These are phyloP conservation scores for Gephyroberyx darwinii DNA, from an alignment of 2,797 vertebrate genomes.

Conservation along the genomic window DNA sequence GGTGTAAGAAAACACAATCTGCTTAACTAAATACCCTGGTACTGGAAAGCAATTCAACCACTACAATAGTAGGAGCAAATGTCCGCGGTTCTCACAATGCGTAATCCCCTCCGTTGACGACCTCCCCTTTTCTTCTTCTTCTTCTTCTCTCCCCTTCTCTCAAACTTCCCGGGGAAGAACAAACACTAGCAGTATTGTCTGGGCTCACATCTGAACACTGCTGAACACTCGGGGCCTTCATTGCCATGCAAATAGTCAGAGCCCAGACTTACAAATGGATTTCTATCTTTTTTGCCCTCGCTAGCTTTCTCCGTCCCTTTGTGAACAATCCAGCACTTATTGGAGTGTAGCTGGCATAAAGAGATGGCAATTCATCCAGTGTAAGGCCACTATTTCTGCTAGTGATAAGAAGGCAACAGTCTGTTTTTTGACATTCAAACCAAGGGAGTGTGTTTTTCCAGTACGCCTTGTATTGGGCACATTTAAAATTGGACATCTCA, in stretches of 20 bases:
- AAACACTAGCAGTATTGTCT: conserved; percentile 95
- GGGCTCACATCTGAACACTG: conserved; percentile 80
- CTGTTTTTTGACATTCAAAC: conserved; percentile 80
- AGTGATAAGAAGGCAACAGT: conserved; percentile 70
- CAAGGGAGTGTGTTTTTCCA: conserved; percentile 66
- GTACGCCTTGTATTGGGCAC: conserved; percentile 62
- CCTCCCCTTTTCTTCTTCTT: conserved; percentile 68
- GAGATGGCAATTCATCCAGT: conserved; percentile 78
- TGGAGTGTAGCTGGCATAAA: conserved; percentile 65
- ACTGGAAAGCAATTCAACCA: conserved; percentile 60
- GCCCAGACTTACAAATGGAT: conserved; percentile 82
- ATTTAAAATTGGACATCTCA: conserved; percentile 61
- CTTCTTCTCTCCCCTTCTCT: conserved; percentile 64
- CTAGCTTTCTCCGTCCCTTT: conserved; percentile 36
- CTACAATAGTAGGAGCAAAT: conserved; percentile 57
- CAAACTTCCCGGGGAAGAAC: conserved; percentile 81
- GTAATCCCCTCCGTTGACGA: conserved; percentile 68
- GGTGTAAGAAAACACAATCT: conserved; percentile 65
- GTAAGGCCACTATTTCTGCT: conserved; percentile 72
- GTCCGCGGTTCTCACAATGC: conserved; percentile 64
- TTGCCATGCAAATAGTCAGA: conserved; percentile 85
- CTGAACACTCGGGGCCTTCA: conserved; percentile 85
- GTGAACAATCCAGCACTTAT: conserved; percentile 81
- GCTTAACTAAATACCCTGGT: conserved; percentile 66
- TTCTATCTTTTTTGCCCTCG: conserved; percentile 69